Evolutionary conservation across 2,888 invertebrate species (phyloP).

Genomic region (Phaonia tiefii): DNA sequence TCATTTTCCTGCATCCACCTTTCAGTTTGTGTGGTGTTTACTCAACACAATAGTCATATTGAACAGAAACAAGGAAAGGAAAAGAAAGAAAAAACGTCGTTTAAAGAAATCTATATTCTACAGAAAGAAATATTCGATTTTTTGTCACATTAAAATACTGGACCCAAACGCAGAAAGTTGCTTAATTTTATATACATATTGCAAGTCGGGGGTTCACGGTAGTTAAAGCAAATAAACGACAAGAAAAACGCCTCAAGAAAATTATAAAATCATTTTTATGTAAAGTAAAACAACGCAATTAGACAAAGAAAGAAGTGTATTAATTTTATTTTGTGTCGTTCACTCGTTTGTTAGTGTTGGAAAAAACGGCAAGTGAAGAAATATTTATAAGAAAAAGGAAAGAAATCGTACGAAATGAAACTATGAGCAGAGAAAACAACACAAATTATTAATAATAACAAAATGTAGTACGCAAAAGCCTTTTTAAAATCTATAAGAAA

Average conservation of each 20-base stretch:
- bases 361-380: conserved; percentile 1
- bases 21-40: conserved; percentile 21
- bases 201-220: conserved; percentile 8
- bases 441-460: conserved; percentile 20
- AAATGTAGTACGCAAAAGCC: conserved; percentile 32
- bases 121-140: conserved; percentile 40
- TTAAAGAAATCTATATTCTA: conserved; percentile 15
- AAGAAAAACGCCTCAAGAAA: conserved; percentile 29
- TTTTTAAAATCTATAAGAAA: not conserved
- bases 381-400: conserved; percentile 35
- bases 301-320: conserved; percentile 60
- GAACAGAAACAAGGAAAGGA: conserved; percentile 41
- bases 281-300: conserved; percentile 65
- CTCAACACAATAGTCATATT: conserved; percentile 49
- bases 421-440: conserved; percentile 11
- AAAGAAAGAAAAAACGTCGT: conserved; percentile 13
- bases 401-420: conserved; percentile 27
- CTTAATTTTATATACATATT: conserved; percentile 24
- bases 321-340: conserved; percentile 31
- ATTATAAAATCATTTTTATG: conserved; percentile 41
- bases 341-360: conserved; percentile 10
- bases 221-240: no score
- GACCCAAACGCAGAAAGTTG: conserved; percentile 9
- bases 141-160: conserved; percentile 1
- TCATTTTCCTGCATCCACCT: conserved; percentile 22